These are phyloP conservation scores for Dasysyrphus albostriatus DNA, from an alignment of 2,888 invertebrate genomes.

Conservation along the genomic window DNA sequence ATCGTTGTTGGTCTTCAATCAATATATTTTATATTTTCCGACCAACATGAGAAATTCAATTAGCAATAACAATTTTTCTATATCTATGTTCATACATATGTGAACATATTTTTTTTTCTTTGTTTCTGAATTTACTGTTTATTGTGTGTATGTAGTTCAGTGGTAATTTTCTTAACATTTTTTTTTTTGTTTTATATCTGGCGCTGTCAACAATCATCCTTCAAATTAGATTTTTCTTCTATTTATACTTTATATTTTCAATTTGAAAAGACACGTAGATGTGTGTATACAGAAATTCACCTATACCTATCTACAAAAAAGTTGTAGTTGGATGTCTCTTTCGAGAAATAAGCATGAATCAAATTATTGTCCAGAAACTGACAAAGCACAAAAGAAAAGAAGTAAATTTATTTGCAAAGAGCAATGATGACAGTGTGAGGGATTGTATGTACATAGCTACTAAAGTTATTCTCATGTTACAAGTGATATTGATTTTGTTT, in stretches of 20 bases:
- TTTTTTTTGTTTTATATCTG: background rate
- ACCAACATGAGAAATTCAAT: constrained; percentile 51
- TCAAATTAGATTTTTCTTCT: constrained; percentile 11
- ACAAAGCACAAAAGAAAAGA: constrained; percentile 23
- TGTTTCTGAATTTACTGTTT: background rate
- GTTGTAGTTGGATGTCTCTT: background rate
- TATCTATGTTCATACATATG: background rate
- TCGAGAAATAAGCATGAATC: background rate
- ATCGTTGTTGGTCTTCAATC: constrained; percentile 30
- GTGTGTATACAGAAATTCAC: background rate
- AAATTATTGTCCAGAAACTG: constrained; percentile 3
- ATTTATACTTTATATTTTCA: constrained; percentile 29
- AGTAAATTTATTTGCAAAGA: constrained; percentile 20
- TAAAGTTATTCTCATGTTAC: background rate
- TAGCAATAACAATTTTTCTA: constrained; percentile 30
- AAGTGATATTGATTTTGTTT: constrained; percentile 32
- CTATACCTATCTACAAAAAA: background rate
- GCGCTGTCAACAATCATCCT: constrained; percentile 28
- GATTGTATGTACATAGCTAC: background rate
- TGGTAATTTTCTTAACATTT: constrained; percentile 20
- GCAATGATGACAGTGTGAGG: background rate
- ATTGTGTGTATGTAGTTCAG: constrained; percentile 31
- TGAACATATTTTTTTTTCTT: background rate
- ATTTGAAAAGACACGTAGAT: background rate
- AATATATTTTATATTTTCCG: constrained; percentile 29